These are phyloP conservation scores for Chrysogorgia sp. DNA, from an alignment of 92 coral and sea anemone species.

Conservation along the genomic window DNA sequence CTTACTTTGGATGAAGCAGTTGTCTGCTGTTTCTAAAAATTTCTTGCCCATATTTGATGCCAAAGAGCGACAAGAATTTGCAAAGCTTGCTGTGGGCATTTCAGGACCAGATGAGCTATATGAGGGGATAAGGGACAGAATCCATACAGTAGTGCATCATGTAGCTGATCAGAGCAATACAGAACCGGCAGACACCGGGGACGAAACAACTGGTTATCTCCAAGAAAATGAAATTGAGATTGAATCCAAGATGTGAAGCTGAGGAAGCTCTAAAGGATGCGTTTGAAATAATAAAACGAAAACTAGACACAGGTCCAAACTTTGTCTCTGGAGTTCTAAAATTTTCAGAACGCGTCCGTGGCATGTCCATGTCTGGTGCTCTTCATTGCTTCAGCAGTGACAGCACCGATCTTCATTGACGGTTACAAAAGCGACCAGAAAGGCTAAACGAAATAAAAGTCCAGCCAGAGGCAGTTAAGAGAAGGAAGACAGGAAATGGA, in stretches of 20 bases:
- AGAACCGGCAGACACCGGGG: conserved; percentile 3
- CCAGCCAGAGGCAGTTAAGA: conserved; percentile 38
- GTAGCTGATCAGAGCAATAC: conserved; percentile 5
- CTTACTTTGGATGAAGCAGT: conserved; percentile 28
- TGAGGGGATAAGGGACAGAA: conserved; percentile 39
- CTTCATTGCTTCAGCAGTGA: conserved; percentile 25
- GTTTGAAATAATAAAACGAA: neutral
- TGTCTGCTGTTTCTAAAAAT: conserved; percentile 16
- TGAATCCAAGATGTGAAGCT: conserved; percentile 6
- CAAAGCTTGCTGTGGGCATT: conserved; percentile 41
- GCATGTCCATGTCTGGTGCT: conserved; percentile 34
- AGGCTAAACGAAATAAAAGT: conserved; percentile 28
- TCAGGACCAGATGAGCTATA: conserved; percentile 30
- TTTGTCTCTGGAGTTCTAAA: conserved; percentile 15
- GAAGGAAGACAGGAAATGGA: conserved; percentile 34
- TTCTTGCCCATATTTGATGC: conserved; percentile 22
- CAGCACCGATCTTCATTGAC: neutral
- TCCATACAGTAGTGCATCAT: neutral
- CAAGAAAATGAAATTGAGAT: neutral
- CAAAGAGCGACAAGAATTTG: conserved; percentile 35
- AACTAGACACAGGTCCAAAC: conserved; percentile 31
- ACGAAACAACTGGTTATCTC: neutral
- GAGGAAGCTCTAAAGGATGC: conserved; percentile 31
- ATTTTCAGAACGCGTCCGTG: conserved; percentile 15
- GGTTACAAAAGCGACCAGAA: conserved; percentile 12